Percentiles rank a stretch among this genome's conserved stretches.
Conservation (phyloP, 2,113 vertebrate species). For the Brevimyrus niger region DNA sequence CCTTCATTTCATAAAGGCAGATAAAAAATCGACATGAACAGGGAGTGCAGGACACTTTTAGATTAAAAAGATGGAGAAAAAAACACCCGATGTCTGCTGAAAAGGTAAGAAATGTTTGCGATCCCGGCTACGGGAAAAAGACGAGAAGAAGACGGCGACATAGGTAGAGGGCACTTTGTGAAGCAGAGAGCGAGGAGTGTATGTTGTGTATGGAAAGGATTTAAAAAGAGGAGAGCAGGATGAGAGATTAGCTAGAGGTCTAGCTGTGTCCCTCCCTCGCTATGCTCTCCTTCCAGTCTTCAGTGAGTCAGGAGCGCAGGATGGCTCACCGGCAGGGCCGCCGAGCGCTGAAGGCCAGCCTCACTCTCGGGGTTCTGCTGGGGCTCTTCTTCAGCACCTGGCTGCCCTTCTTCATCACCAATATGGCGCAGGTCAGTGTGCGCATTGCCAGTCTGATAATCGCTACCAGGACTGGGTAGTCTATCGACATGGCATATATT, state of each 20-base stretch:
- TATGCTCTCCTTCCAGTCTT: conserved; percentile 38
- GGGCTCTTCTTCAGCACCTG: conserved; percentile 93
- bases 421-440: conserved; percentile 78
- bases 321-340: conserved; percentile 80
- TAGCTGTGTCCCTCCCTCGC: neutral
- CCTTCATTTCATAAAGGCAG: conserved; percentile 21
- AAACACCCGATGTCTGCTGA: neutral
- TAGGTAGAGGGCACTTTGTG: neutral
- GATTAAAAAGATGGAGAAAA: neutral
- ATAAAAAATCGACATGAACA: neutral
- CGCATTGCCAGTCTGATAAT: neutral
- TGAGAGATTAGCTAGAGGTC: conserved; percentile 7
- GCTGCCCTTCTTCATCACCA: conserved; percentile 91
- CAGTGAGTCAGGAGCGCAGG: conserved; percentile 65
- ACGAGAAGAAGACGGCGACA: neutral
- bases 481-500: neutral
- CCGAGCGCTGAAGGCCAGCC: conserved; percentile 87
- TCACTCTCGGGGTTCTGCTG: conserved; percentile 85
- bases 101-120: neutral
- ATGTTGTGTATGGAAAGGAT: neutral
- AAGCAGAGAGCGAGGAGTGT: neutral
- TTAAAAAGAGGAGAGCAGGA: neutral
- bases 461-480: neutral
- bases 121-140: neutral
- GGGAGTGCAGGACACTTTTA: neutral